A percentile compares a stretch with the other conserved stretches of the same genome.
phyloP scores from a whole-genome alignment of 2,113 vertebrate species.

The Sceloporus undulatus region DNA sequence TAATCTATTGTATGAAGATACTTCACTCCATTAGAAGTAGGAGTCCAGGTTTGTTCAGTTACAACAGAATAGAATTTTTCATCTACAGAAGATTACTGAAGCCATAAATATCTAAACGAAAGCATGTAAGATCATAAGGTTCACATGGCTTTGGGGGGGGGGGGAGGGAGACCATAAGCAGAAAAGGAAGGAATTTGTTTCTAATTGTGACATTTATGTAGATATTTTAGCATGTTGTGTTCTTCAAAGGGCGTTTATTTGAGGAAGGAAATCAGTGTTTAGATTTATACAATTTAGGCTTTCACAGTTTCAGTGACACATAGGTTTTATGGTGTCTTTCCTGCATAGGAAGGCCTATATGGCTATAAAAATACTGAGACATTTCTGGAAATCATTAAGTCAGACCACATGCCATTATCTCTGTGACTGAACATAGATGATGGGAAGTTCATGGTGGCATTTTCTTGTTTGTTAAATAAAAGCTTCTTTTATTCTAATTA shows the following conservation, averaged over 20 bases:
- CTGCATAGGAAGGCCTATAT: background rate
- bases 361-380: conserved; percentile 19
- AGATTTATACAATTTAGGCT: background rate
- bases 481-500: conserved; percentile 70
- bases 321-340: background rate
- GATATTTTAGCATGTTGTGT: background rate
- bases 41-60: background rate
- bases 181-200: background rate
- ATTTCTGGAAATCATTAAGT: conserved; percentile 30
- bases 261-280: background rate
- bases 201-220: background rate
- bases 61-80: too few relatives aligned
- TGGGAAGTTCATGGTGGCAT: conserved; percentile 46
- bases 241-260: background rate
- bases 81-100: background rate
- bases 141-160: background rate
- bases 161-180: background rate
- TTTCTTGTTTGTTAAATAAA: conserved; percentile 67
- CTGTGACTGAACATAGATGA: conserved; percentile 29
- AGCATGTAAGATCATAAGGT: background rate
- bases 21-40: conserved; percentile 11
- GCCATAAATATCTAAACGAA: background rate
- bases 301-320: background rate
- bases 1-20: background rate
- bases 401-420: conserved; percentile 29